Conservation (phyloP, 2,113 vertebrate species). For the Petaurus breviceps region DNA sequence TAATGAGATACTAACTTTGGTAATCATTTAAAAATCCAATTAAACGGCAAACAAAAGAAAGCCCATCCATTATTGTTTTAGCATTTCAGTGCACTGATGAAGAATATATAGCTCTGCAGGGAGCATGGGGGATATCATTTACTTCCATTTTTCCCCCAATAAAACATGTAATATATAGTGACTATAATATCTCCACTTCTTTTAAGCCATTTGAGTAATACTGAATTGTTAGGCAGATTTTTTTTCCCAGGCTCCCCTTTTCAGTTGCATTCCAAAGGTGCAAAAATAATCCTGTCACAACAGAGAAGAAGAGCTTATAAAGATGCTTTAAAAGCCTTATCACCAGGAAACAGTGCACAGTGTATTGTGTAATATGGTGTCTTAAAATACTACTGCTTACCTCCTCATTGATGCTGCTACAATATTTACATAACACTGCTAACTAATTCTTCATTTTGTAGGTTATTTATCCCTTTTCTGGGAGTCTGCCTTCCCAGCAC, state of each 20-base stretch:
- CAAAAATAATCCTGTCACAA: conserved; percentile 79
- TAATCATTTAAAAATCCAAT: conserved; percentile 62
- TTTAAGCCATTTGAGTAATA: conserved; percentile 69
- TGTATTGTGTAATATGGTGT: conserved; percentile 72
- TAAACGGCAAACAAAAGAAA: conserved; percentile 34
- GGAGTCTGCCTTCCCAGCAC: conserved; percentile 56
- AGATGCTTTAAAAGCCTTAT: conserved; percentile 76
- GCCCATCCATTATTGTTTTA: conserved; percentile 39
- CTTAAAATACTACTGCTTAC: conserved; percentile 78
- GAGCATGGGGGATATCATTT: conserved; percentile 52
- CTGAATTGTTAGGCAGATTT: conserved; percentile 70
- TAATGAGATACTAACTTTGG: conserved; percentile 52
- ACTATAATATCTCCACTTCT: background rate
- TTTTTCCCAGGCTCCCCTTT: conserved; percentile 70
- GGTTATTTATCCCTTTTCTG: conserved; percentile 69
- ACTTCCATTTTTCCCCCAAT: conserved; percentile 40
- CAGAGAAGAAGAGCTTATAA: conserved; percentile 76
- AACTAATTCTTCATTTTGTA: conserved; percentile 79
- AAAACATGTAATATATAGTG: background rate
- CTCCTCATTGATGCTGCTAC: conserved; percentile 73
- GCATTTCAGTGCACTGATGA: conserved; percentile 38
- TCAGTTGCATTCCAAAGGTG: conserved; percentile 69
- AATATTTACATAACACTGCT: conserved; percentile 77
- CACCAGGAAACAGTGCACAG: conserved; percentile 71
- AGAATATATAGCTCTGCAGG: conserved; percentile 1